Evolutionary conservation across 2,797 vertebrate genomes (phyloP).

Genomic region (Rhincodon typus): DNA sequence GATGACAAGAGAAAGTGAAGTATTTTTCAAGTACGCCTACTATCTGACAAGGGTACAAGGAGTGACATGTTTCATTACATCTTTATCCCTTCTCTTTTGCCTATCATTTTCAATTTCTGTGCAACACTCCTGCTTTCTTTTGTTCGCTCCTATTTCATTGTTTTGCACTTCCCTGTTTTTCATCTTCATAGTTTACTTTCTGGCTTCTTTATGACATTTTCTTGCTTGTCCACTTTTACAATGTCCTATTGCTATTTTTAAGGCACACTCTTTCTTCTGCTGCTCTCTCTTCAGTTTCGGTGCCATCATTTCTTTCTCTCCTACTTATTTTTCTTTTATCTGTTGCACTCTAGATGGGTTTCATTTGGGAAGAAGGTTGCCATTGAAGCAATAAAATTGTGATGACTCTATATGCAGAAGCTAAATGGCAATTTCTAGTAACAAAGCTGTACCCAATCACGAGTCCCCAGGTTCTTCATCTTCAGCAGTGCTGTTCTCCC

Average conservation of each 20-base stretch:
- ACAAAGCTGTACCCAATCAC: background rate
- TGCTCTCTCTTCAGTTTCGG: background rate
- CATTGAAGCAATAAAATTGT: background rate
- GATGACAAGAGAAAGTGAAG: background rate
- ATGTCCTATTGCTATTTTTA: background rate
- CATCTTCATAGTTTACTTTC: background rate
- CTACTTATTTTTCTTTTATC: background rate
- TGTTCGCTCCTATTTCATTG: background rate
- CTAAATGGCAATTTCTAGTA: background rate
- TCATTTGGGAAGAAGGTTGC: background rate
- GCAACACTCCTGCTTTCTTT: background rate
- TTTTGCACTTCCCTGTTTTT: background rate
- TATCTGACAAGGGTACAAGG: background rate
- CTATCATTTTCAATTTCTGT: background rate
- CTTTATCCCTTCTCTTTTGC: background rate
- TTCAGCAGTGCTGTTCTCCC: background rate
- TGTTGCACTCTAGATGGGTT: background rate
- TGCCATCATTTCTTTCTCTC: background rate
- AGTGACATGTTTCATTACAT: background rate
- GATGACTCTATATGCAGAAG: background rate
- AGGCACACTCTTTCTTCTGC: background rate
- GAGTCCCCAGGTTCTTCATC: background rate
- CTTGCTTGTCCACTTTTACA: background rate
- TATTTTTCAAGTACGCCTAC: background rate
- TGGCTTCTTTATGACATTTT: too few species aligned